Evolutionary conservation across 2,888 invertebrate species (phyloP).

Genomic region (Xestia sexstrigata): DNA sequence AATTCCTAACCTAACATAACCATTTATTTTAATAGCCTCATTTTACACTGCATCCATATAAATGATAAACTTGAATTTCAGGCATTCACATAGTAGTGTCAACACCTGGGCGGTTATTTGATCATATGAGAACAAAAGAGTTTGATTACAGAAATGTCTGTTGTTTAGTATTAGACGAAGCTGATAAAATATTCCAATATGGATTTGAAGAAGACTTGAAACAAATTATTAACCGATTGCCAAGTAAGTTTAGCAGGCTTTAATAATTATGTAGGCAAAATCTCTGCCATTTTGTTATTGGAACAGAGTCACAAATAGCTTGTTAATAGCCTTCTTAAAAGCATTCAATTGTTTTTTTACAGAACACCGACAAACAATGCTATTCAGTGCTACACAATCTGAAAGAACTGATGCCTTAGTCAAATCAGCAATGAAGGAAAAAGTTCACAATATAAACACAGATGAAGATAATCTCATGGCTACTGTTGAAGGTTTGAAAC

Average conservation of each 20-base stretch:
- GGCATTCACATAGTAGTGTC: conserved; percentile 97
- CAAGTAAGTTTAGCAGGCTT: conserved; percentile 92
- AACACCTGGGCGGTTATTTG: conserved; percentile 98
- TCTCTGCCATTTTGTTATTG: not conserved
- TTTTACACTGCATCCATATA: not conserved
- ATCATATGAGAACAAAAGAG: conserved; percentile 97
- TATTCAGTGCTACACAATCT: conserved; percentile 99
- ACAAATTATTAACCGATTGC: conserved; percentile 96
- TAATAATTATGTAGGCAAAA: not conserved
- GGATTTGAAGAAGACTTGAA: conserved; percentile 99
- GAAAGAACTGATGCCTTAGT: conserved; percentile 97
- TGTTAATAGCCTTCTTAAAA: not conserved
- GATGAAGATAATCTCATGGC: conserved; percentile 95
- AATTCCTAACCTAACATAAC: not conserved
- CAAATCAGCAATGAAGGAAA: conserved; percentile 96
- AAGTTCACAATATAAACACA: conserved; percentile 97
- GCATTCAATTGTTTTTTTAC: conserved; percentile 67
- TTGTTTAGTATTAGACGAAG: conserved; percentile 98
- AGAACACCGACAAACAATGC: conserved; percentile 98
- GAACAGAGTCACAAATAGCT: not conserved
- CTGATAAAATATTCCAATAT: conserved; percentile 98
- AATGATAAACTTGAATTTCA: conserved; percentile 67
- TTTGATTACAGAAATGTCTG: conserved; percentile 97
- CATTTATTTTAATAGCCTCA: not conserved
- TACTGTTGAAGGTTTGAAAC: conserved; percentile 95